These are phyloP conservation scores for Aspidoscelis tigris DNA, from an alignment of 2,113 vertebrate genomes.

Conservation along the genomic window DNA sequence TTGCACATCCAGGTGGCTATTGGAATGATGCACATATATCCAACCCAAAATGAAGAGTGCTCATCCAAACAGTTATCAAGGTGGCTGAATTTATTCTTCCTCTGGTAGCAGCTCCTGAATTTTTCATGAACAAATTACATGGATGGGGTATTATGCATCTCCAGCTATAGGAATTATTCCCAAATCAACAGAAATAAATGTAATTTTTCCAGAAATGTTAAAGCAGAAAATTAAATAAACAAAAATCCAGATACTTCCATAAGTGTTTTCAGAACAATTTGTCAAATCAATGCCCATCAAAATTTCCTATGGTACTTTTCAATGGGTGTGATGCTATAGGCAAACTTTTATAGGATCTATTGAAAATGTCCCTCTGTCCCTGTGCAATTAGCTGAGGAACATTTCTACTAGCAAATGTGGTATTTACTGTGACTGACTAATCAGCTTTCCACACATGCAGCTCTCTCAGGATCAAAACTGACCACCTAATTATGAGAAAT, in stretches of 20 bases:
- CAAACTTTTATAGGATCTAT: neutral
- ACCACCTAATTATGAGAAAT: slow-evolving; percentile 34
- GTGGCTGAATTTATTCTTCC: neutral
- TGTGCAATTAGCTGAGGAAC: slow-evolving; percentile 41
- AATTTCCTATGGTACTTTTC: slow-evolving; percentile 4
- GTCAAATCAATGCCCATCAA: neutral
- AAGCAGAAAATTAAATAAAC: neutral
- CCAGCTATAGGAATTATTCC: neutral
- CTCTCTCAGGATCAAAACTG: slow-evolving; percentile 54
- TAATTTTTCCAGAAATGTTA: neutral
- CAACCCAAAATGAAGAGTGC: neutral
- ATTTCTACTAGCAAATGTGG: slow-evolving; percentile 36
- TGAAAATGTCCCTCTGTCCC: neutral
- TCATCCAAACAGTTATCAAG: neutral
- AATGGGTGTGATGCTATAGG: slow-evolving; percentile 7
- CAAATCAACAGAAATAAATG: neutral
- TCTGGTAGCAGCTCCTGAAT: neutral
- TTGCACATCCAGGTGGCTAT: neutral
- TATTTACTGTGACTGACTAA: slow-evolving; percentile 46
- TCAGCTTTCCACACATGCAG: slow-evolving; percentile 44
- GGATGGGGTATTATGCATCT: neutral
- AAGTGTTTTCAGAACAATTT: neutral
- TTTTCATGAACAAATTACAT: neutral
- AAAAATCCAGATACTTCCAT: neutral
- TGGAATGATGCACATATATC: neutral